phyloP scores from a whole-genome alignment of 2,888 invertebrate genomes.

The Sarcophaga rosellei region DNA sequence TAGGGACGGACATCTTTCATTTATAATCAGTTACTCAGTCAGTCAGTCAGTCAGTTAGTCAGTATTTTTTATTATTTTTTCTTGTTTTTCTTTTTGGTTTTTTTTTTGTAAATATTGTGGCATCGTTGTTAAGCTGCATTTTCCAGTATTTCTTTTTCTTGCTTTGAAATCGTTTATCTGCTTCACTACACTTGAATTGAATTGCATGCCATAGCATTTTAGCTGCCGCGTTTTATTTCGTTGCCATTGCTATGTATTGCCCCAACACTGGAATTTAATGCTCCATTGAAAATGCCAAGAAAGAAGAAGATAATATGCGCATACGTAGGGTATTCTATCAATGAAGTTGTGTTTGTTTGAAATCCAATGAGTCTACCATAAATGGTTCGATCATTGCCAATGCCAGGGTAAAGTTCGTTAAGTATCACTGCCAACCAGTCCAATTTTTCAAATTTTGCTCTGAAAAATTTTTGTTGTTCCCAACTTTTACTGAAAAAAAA shows the following conservation, averaged over 20 bases:
- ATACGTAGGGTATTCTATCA: constrained; percentile 25
- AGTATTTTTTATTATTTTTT: background rate
- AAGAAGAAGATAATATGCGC: background rate
- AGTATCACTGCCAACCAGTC: too few relatives aligned
- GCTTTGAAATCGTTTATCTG: constrained; percentile 65
- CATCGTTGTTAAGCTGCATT: constrained; percentile 57
- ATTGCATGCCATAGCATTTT: constrained; percentile 58
- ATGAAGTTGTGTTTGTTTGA: background rate
- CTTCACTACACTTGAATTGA: constrained; percentile 67
- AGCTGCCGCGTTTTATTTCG: constrained; percentile 17
- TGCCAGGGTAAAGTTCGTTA: too few relatives aligned
- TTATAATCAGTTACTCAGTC: constrained; percentile 40
- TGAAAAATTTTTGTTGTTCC: too few relatives aligned
- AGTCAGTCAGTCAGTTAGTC: constrained; percentile 31
- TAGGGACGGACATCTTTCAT: background rate
- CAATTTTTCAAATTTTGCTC: too few relatives aligned
- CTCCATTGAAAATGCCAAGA: constrained; percentile 8
- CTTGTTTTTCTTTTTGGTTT: background rate
- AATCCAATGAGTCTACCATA: too few relatives aligned
- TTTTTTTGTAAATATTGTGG: constrained; percentile 6
- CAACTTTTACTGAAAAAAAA: too few relatives aligned
- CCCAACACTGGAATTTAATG: background rate
- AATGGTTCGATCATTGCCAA: too few relatives aligned
- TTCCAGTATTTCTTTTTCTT: constrained; percentile 51
- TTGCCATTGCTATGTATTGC: background rate